Conservation (phyloP, 1,140 invertebrate genomes). For the fruit fly (Drosophila melanogaster) region Release_6_plus_ISO1_MT NT_033777.3:27028501-27029000, state of each 20-base stretch:
- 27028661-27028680: conserved; percentile 91
- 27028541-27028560: conserved; percentile 92
- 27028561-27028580: conserved; percentile 91
- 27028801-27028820: too few relatives aligned
- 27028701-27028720: too few relatives aligned
- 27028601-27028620: conserved; percentile 94
- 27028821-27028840: too few relatives aligned
- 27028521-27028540: conserved; percentile 92
- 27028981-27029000: conserved; percentile 19
- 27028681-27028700: conserved; percentile 2
- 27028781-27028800: too few relatives aligned
- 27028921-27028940: conserved; percentile 41
- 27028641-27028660: conserved; percentile 93
- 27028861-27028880: background rate
- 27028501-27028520: conserved; percentile 91
- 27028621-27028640: conserved; percentile 93
- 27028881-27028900: conserved; percentile 57
- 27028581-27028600: conserved; percentile 92
- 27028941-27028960: conserved; percentile 40
- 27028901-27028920: conserved; percentile 61
- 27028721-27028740: too few relatives aligned
- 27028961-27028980: conserved; percentile 32
- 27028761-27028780: too few relatives aligned
- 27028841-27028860: background rate
- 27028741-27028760: too few relatives aligned